Percentiles rank a stretch among this genome's conserved stretches.
These are phyloP conservation scores for Shinisaurus crocodilurus DNA, from an alignment of 2,113 vertebrate genomes.

Conservation along the genomic window DNA sequence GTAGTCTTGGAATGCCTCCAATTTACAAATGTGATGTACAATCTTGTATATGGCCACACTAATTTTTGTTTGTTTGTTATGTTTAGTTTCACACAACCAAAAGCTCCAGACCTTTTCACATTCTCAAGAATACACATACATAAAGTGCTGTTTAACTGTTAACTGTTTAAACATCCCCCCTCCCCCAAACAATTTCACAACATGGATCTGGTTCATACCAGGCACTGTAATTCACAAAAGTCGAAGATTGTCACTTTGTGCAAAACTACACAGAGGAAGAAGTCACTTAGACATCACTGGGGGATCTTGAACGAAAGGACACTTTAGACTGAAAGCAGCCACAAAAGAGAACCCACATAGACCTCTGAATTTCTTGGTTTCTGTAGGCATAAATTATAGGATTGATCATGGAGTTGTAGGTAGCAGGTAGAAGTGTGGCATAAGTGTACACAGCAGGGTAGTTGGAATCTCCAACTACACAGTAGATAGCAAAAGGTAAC, in stretches of 20 bases:
- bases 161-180: slow-evolving; percentile 78
- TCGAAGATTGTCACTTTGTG: slow-evolving; percentile 71
- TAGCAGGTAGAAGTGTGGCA: slow-evolving; percentile 93
- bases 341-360: slow-evolving; percentile 92
- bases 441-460: slow-evolving; percentile 95
- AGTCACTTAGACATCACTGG: slow-evolving; percentile 90
- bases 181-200: slow-evolving; percentile 64
- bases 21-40: slow-evolving; percentile 80
- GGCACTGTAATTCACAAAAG: slow-evolving; percentile 77
- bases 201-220: slow-evolving; percentile 70
- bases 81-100: slow-evolving; percentile 71
- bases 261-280: slow-evolving; percentile 35
- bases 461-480: slow-evolving; percentile 88
- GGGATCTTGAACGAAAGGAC: slow-evolving; percentile 92
- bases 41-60: slow-evolving; percentile 73
- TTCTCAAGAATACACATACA: slow-evolving; percentile 76
- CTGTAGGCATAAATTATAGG: slow-evolving; percentile 99
- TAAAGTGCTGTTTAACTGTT: slow-evolving; percentile 90
- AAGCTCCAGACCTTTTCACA: slow-evolving; percentile 64
- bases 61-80: slow-evolving; percentile 68
- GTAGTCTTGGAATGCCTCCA: slow-evolving; percentile 82
- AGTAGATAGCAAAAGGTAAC: slow-evolving; percentile 98
- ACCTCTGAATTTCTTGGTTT: slow-evolving; percentile 95
- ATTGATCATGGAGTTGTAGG: slow-evolving; percentile 99
- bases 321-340: slow-evolving; percentile 92